Conservation (phyloP, 2,888 invertebrate species). For the Pollenia labialis region DNA sequence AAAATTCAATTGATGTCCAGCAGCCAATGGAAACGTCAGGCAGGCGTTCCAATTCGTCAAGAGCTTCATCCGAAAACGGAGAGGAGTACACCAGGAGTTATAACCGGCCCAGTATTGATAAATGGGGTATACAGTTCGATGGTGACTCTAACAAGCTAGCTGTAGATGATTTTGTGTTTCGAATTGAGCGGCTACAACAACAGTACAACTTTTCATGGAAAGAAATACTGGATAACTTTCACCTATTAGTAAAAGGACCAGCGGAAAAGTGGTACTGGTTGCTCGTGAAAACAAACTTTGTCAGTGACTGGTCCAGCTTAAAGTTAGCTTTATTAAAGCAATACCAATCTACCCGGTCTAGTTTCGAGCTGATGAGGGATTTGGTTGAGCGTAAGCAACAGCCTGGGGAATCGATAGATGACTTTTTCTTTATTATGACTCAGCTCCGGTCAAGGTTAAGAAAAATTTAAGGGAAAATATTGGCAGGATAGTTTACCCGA, state of each 20-base stretch:
- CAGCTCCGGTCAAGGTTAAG: background rate
- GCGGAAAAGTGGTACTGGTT: conserved; percentile 4
- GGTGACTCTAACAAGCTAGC: background rate
- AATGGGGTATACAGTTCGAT: conserved; percentile 7
- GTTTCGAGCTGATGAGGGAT: conserved; percentile 6
- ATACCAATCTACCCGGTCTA: background rate
- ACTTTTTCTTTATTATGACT: background rate
- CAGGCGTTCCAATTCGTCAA: no score
- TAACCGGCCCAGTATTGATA: background rate
- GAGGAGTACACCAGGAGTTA: background rate
- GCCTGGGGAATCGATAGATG: background rate
- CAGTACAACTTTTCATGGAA: background rate
- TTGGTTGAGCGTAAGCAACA: background rate
- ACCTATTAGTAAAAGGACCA: background rate
- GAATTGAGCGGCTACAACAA: background rate
- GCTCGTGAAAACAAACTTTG: background rate
- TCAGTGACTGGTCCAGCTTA: conserved; percentile 4
- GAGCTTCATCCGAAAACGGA: no score
- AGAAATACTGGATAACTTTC: background rate
- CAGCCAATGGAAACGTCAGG: no score
- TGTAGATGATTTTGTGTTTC: background rate
- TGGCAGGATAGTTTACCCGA: background rate
- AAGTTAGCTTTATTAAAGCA: background rate
- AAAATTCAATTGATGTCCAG: no score
- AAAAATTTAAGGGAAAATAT: background rate